Percentiles rank a stretch among this genome's conserved stretches.
Evolutionary conservation across 2,797 vertebrate species (phyloP).

Genomic region (Clamator glandarius): DNA sequence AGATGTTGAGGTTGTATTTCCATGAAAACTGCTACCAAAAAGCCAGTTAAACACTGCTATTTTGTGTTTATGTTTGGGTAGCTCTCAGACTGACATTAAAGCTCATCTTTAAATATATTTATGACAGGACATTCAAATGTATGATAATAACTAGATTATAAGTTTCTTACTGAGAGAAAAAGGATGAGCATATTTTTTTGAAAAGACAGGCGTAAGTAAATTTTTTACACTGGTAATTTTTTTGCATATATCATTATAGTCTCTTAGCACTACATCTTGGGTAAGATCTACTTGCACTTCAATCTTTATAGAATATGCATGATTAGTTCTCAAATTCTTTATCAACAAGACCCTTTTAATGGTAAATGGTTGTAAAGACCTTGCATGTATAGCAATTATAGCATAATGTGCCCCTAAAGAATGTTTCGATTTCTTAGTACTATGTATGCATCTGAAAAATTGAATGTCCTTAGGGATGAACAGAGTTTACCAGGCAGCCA

Average conservation of each 20-base stretch:
- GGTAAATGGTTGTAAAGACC: conserved; percentile 29
- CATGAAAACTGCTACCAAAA: neutral
- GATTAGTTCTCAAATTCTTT: conserved; percentile 26
- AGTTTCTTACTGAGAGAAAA: neutral
- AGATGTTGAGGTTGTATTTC: neutral
- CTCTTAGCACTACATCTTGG: neutral
- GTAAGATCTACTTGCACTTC: conserved; percentile 8
- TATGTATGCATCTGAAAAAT: conserved; percentile 7
- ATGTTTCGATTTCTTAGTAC: neutral
- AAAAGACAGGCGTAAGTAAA: neutral
- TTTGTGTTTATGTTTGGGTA: neutral
- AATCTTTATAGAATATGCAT: neutral
- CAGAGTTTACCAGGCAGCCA: neutral
- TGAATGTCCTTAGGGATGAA: neutral
- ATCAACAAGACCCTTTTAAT: conserved; percentile 27
- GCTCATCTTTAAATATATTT: neutral
- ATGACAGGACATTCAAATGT: neutral
- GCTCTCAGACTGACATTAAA: neutral
- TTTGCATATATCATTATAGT: neutral
- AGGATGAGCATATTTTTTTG: neutral
- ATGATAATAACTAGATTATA: neutral
- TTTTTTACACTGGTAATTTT: neutral
- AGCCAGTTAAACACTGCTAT: neutral
- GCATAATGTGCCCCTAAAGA: conserved; percentile 10
- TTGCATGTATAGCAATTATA: conserved; percentile 16